Percentiles rank a stretch among this genome's conserved stretches.
Conservation (phyloP, 2,797 vertebrate genomes). For the Streptopelia turtur region DNA sequence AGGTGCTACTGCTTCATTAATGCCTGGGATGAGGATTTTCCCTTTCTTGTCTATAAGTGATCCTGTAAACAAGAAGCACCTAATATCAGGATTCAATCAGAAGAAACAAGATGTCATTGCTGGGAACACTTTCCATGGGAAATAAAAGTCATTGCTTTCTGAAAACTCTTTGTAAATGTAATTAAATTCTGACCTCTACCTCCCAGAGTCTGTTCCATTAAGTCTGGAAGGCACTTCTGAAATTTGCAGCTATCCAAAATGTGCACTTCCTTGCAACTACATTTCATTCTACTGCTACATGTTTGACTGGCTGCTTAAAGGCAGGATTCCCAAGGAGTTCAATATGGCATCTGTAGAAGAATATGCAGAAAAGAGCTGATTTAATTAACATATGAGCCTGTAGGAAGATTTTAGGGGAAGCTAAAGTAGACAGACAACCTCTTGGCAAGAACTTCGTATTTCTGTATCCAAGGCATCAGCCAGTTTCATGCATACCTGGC, state of each 20-base stretch:
- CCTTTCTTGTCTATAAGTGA: constrained; percentile 87
- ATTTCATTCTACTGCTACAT: background rate
- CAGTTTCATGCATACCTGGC: background rate
- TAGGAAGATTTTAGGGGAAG: background rate
- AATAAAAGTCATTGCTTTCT: background rate
- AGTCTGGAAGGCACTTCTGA: background rate
- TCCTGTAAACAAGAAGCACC: constrained; percentile 72
- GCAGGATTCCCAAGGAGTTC: background rate
- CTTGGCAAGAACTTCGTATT: background rate
- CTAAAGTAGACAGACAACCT: background rate
- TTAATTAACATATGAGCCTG: background rate
- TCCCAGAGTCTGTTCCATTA: background rate
- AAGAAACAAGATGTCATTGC: background rate
- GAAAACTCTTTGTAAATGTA: background rate
- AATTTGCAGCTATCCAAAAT: background rate
- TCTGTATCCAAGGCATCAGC: background rate
- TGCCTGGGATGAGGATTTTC: constrained; percentile 88
- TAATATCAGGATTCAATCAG: background rate
- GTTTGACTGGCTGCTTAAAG: background rate
- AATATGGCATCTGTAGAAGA: background rate
- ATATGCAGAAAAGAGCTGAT: background rate
- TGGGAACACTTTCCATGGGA: background rate
- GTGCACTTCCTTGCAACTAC: background rate
- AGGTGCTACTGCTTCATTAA: constrained; percentile 84
- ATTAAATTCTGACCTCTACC: background rate